Base-by-base conservation (phyloP, 2,888 invertebrate species). In the Beris chalybata region DNA sequence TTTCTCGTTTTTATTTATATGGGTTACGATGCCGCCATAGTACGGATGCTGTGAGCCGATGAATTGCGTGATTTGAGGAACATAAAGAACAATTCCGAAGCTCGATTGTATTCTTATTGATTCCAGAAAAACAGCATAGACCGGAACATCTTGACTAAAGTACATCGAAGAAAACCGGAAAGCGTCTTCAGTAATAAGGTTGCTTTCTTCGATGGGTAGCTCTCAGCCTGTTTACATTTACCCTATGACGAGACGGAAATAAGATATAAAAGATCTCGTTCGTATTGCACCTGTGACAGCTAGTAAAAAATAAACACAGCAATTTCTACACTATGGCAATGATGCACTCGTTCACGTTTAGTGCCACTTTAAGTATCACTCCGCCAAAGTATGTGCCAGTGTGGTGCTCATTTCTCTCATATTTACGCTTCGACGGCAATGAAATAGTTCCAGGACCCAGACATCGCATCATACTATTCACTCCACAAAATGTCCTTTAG, bases 51-150 rank as follows among this genome's bases (percentile, higher is more conserved):
- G 22, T 22, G 9, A 13, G 43, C 12, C 9, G 56, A 44, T 43
- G 15, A 43, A 55, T 55, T 55, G 55, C 31, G 55, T 55, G 55
- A 55, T 55, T 55, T n/a, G 6, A 32, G 55, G 55, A 55, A 32
- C n/a, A 55, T 55, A 55, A 55, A 55, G 55, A 38, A 32, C 55
- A 55, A 52, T 55, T 55, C 31, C 38, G n/a, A 12, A 38, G 11
- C 31, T 12, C 7, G 32, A 32, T 3, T n/a, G 38, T 32, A 31
- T 32, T 31, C 38, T 38, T 55, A 55, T 55, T 55, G 55, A 30
- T 32, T 55, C 32, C 12, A n/a, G 12, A 29, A 52, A 3, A 22
- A 22, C 5, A 13, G 5, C n/a, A 11, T 6, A n/a, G n/a, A 11
- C 47, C 47, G 13, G 47, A 13, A n/a, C n/a, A 15, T 47, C 47